phyloP scores from a whole-genome alignment of 2,888 invertebrate species.

The Conchocele bisecta region DNA sequence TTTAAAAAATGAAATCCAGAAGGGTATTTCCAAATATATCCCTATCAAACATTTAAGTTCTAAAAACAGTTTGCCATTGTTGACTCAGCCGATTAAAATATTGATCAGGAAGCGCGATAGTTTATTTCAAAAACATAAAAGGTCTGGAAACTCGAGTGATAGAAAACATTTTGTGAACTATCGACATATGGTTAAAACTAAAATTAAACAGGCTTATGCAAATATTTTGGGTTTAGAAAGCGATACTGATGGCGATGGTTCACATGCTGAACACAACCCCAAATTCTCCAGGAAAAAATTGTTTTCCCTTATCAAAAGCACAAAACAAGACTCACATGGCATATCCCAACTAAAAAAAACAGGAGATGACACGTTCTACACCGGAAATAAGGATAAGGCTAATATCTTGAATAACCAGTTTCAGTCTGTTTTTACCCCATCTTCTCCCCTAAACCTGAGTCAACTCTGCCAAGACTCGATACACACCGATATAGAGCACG shows the following conservation, averaged over 20 bases:
- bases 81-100: neutral
- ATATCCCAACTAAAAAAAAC: too few species aligned
- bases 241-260: too few species aligned
- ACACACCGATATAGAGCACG: too few species aligned
- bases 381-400: too few species aligned
- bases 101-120: neutral
- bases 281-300: neutral
- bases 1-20: neutral
- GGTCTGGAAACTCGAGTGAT: constrained; percentile 1
- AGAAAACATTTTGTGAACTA: constrained; percentile 2
- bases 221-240: neutral
- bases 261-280: neutral
- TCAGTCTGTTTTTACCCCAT: too few species aligned
- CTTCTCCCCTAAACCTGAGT: too few species aligned
- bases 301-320: constrained; percentile 4
- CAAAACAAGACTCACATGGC: constrained; percentile 9
- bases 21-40: constrained; percentile 19
- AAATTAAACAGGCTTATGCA: neutral
- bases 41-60: constrained; percentile 10
- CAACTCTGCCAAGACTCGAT: too few species aligned
- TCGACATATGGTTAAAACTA: neutral
- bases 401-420: too few species aligned
- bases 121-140: neutral
- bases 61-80: constrained; percentile 4
- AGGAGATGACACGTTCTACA: too few species aligned